These are phyloP conservation scores for Troides aeacus DNA, from an alignment of 2,888 invertebrate species.

Conservation along the genomic window DNA sequence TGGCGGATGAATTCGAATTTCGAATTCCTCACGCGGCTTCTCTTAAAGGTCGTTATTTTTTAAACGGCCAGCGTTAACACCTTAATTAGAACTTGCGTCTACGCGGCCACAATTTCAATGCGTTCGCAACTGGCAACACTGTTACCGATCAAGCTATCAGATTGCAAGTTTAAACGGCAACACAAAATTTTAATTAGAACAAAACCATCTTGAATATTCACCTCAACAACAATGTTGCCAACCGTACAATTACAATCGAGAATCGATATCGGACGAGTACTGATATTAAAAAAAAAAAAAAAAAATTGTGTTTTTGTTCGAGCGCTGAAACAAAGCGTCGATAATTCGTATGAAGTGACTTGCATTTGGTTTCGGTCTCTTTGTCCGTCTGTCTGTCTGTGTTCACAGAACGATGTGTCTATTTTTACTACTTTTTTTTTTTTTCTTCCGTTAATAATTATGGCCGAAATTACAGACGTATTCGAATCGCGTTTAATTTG, in stretches of 20 bases:
- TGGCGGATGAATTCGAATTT: slow-evolving; percentile 31
- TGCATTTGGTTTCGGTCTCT: slow-evolving; percentile 45
- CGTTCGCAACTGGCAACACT: slow-evolving; percentile 33
- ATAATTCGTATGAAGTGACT: slow-evolving; percentile 78
- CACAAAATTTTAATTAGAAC: slow-evolving; percentile 23
- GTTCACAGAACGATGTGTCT: slow-evolving; percentile 62
- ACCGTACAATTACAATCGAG: slow-evolving; percentile 59
- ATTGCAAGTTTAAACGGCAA: slow-evolving; percentile 21
- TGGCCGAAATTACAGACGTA: slow-evolving; percentile 45
- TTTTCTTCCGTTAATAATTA: slow-evolving; percentile 62
- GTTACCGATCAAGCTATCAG: slow-evolving; percentile 20
- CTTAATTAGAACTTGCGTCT: slow-evolving; percentile 65
- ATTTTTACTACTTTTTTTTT: slow-evolving; percentile 55
- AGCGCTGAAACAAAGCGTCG: slow-evolving; percentile 70
- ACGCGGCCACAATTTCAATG: slow-evolving; percentile 41
- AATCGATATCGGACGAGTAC: slow-evolving; percentile 55
- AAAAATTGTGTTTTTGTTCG: slow-evolving; percentile 64
- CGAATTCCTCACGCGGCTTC: slow-evolving; percentile 35
- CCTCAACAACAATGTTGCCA: slow-evolving; percentile 49
- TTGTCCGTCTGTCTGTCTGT: slow-evolving; percentile 61
- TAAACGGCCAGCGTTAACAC: slow-evolving; percentile 43
- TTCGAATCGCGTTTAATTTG: slow-evolving; percentile 44
- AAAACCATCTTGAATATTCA: slow-evolving; percentile 37
- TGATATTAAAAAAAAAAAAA: slow-evolving; percentile 56
- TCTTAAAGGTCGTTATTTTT: slow-evolving; percentile 38